phyloP scores from a whole-genome alignment of 2,797 vertebrate species.

The Xiphophorus birchmanni region DNA sequence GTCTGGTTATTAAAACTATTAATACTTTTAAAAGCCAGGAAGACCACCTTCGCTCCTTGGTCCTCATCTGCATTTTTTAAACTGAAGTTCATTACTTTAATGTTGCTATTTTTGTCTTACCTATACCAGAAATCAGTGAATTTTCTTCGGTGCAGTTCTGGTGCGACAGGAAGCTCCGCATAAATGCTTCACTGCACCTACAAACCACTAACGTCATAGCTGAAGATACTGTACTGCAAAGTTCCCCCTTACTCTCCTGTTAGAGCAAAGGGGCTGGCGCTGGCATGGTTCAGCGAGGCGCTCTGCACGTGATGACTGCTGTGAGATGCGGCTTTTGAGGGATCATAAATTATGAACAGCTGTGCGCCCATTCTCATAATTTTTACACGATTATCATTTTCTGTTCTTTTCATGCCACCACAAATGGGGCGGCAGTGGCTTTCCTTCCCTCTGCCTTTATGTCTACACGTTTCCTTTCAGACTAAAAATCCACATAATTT shows the following conservation, averaged over 20 bases:
- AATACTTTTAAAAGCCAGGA: background rate
- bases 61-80: background rate
- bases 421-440: constrained; percentile 43
- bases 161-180: constrained; percentile 1
- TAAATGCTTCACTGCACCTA: constrained; percentile 6
- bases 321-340: constrained; percentile 65
- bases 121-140: background rate
- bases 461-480: constrained; percentile 24
- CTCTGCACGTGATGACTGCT: constrained; percentile 53
- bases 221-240: constrained; percentile 29
- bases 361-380: constrained; percentile 65
- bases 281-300: constrained; percentile 38
- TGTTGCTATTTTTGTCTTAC: background rate
- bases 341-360: constrained; percentile 67
- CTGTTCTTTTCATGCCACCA: constrained; percentile 47
- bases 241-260: constrained; percentile 18
- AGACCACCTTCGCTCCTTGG: background rate
- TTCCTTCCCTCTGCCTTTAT: constrained; percentile 21
- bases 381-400: constrained; percentile 67
- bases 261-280: constrained; percentile 35
- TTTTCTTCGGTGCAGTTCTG: constrained; percentile 6
- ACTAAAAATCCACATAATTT: constrained; percentile 4
- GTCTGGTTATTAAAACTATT: background rate
- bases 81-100: background rate
- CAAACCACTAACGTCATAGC: constrained; percentile 12